Evolutionary conservation across 2,888 invertebrate species (phyloP), one percentile per base, ranked within the genome.

Genomic region (Epistrophe grossulariae): DNA sequence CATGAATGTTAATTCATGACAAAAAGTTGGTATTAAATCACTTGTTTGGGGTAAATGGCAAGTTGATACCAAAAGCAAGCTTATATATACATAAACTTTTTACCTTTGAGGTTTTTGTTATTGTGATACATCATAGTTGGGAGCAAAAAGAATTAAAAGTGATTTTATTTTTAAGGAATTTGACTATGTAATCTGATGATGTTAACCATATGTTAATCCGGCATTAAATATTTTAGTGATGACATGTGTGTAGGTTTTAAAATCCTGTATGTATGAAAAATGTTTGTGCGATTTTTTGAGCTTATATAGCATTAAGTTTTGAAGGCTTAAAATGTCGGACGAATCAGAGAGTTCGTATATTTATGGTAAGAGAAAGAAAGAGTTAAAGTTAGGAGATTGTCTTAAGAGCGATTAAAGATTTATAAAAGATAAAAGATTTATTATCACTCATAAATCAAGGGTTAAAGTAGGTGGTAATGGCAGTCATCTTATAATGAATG

Each of bases 1-100:
- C 5, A 6, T 31, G 31, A 6, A 8, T 31, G n/a, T 35, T 15
- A 9, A 31, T 48, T 9, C 17, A 15, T 43, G 24, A 15, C 19
- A 19, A 7, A 62, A 43, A 62, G 28, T 40, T 15, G 60, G 62
- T 62, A 15, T 62, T 62, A 62, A 62, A 28, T 62, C 62, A 40
- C 19, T 19, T 19, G 13, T 62, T 59, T 10, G 15, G 40, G 24
- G 8, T 24, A 62, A 62, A 62, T 62, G 62, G 24, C 24, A 62
- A 62, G 40, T 62, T 62, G 24, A 60, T 38, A 19, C 40, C 60
- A 10, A 38, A n/a, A 19, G 24, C 24, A 38, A 62, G 60, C 60
- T 59, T 59, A 59, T 6, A 4, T 11, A 59, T 59, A 59, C 0
- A 4, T 11, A 59, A 59, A 59, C 35, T 59, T 59, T 59, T 17